These are phyloP conservation scores for Sminthurinus aureus DNA, from an alignment of 2,888 invertebrate genomes.

Conservation along the genomic window DNA sequence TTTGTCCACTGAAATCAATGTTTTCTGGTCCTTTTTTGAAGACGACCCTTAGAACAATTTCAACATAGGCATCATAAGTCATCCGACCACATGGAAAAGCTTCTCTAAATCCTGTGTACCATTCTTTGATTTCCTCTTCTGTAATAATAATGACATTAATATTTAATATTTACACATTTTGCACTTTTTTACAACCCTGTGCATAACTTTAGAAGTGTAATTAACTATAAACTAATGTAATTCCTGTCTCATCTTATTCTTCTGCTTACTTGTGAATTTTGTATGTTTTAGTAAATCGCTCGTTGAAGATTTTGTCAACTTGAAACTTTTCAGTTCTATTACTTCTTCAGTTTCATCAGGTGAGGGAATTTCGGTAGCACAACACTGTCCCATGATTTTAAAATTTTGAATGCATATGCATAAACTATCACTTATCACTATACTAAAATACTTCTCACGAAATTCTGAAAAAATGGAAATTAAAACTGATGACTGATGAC, in stretches of 20 bases:
- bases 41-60: conserved; percentile 27
- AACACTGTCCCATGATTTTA: too few relatives aligned
- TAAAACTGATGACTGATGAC: too few relatives aligned
- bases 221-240: not conserved
- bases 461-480: too few relatives aligned
- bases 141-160: not conserved
- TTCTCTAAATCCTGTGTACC: conserved; percentile 22
- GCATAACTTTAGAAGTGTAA: not conserved
- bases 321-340: not conserved
- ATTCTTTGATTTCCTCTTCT: conserved; percentile 36
- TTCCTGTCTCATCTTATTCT: not conserved
- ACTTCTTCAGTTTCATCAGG: too few relatives aligned
- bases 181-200: not conserved
- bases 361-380: too few relatives aligned
- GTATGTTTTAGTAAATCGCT: conserved; percentile 30
- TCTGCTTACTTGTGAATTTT: conserved; percentile 25
- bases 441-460: too few relatives aligned
- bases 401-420: too few relatives aligned
- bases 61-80: conserved; percentile 22
- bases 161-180: not conserved
- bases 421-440: too few relatives aligned
- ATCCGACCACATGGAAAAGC: conserved; percentile 32
- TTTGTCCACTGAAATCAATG: conserved; percentile 11
- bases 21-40: conserved; percentile 32
- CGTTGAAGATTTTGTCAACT: conserved; percentile 6